Conservation (phyloP, 1,140 invertebrate genomes). For the Leptinotarsa undecemlineata region DNA sequence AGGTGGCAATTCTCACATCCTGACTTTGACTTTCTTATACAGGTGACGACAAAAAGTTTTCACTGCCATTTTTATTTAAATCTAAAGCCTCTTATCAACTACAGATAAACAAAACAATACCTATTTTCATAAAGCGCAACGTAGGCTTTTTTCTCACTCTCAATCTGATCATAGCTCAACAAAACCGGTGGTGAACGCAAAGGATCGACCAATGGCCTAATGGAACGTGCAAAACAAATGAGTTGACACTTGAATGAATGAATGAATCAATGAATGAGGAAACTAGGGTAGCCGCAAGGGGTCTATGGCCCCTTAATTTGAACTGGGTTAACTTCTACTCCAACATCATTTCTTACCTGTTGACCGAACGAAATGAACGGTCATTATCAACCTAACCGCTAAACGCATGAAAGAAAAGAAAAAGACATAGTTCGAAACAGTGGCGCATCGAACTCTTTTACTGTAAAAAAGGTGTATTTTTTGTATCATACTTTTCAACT, state of each 20-base stretch:
- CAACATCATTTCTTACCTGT: neutral
- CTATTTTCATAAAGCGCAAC: too few relatives aligned
- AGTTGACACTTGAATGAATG: conserved; percentile 6
- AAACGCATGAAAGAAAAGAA: neutral
- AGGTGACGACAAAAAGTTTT: too few relatives aligned
- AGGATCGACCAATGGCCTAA: neutral
- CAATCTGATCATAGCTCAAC: neutral
- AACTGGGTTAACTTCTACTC: neutral
- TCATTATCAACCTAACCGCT: conserved; percentile 18
- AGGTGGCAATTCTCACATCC: too few relatives aligned
- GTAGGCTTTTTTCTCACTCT: too few relatives aligned
- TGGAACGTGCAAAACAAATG: neutral
- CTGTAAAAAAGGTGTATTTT: too few relatives aligned
- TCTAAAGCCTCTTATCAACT: too few relatives aligned
- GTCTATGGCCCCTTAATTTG: conserved; percentile 1
- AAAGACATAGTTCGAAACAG: too few relatives aligned
- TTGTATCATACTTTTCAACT: too few relatives aligned
- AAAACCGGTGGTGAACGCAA: neutral
- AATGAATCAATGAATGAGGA: conserved; percentile 18
- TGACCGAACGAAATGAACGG: conserved; percentile 14
- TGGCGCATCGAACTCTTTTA: too few relatives aligned
- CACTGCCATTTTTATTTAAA: too few relatives aligned
- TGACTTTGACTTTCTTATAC: too few relatives aligned
- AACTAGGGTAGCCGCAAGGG: conserved; percentile 14
- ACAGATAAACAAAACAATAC: too few relatives aligned